Conservation (phyloP, 30 jellyfish, hydroid and myxozoan species). For the Sanderia malayensis region DNA sequence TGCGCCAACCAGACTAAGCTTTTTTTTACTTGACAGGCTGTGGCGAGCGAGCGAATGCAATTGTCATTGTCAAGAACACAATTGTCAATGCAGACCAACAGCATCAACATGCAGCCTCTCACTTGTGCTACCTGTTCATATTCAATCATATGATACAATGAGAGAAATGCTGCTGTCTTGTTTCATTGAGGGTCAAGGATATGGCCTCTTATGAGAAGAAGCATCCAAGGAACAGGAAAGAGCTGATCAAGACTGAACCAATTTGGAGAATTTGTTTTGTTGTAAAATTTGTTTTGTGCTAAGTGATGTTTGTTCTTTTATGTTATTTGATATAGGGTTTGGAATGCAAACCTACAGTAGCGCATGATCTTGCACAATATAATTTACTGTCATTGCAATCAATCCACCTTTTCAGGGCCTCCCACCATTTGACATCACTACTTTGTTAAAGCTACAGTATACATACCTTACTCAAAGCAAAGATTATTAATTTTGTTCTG, state of each 20-base stretch:
- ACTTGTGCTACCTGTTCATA: conserved; percentile 25
- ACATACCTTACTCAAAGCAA: not conserved
- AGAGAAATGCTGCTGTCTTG: conserved; percentile 18
- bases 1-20: too few relatives aligned
- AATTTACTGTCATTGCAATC: too few relatives aligned
- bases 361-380: too few relatives aligned
- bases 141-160: conserved; percentile 13
- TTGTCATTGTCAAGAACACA: too few relatives aligned
- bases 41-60: too few relatives aligned
- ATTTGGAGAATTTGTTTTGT: not conserved
- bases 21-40: too few relatives aligned
- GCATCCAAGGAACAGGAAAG: not conserved
- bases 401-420: too few relatives aligned
- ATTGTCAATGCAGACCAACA: conserved; percentile 28
- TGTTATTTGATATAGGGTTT: not conserved
- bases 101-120: conserved; percentile 16
- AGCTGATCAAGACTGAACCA: not conserved
- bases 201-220: not conserved
- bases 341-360: too few relatives aligned
- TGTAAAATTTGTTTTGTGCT: too few relatives aligned
- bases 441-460: not conserved
- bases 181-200: conserved; percentile 3
- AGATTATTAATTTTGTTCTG: not conserved
- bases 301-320: not conserved
- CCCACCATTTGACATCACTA: too few relatives aligned